phyloP scores from a whole-genome alignment of 2,888 invertebrate species.

The Drosophila picticornis region DNA sequence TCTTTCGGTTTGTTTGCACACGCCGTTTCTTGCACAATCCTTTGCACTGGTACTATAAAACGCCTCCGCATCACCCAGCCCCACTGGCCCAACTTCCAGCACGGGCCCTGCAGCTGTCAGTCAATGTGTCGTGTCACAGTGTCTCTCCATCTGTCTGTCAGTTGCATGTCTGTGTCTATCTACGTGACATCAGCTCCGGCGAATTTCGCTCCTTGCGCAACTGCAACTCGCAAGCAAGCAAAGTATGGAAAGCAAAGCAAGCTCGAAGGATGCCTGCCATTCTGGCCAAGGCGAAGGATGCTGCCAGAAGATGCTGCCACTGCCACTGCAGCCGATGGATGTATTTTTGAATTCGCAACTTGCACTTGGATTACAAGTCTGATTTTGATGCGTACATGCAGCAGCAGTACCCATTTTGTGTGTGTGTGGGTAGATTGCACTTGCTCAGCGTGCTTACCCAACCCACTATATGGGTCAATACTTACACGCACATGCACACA shows the following conservation, averaged over 20 bases:
- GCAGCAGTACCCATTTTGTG: conserved; percentile 43
- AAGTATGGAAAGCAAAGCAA: background rate
- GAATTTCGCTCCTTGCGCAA: conserved; percentile 65
- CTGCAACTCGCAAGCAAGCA: conserved; percentile 47
- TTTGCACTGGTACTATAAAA: conserved; percentile 44
- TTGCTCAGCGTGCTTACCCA: conserved; percentile 49
- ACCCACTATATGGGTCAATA: conserved; percentile 65
- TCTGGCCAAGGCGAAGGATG: conserved; percentile 37
- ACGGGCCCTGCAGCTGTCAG: conserved; percentile 80
- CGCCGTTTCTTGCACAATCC: conserved; percentile 76
- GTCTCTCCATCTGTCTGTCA: conserved; percentile 84
- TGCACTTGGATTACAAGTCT: conserved; percentile 83
- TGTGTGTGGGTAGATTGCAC: conserved; percentile 55
- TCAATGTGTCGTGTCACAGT: conserved; percentile 83
- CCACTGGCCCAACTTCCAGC: conserved; percentile 23
- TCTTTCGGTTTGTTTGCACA: conserved; percentile 81
- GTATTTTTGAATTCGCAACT: conserved; percentile 81
- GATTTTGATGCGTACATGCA: conserved; percentile 81
- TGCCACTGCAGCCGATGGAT: conserved; percentile 72
- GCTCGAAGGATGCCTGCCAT: conserved; percentile 43
- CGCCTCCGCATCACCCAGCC: conserved; percentile 2
- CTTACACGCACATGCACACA: conserved; percentile 22
- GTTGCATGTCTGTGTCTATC: conserved; percentile 81
- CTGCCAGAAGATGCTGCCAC: conserved; percentile 54
- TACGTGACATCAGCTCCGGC: conserved; percentile 82